Evolutionary conservation across 2,888 invertebrate species (phyloP).

Genomic region (Polyommatus iphigenia): DNA sequence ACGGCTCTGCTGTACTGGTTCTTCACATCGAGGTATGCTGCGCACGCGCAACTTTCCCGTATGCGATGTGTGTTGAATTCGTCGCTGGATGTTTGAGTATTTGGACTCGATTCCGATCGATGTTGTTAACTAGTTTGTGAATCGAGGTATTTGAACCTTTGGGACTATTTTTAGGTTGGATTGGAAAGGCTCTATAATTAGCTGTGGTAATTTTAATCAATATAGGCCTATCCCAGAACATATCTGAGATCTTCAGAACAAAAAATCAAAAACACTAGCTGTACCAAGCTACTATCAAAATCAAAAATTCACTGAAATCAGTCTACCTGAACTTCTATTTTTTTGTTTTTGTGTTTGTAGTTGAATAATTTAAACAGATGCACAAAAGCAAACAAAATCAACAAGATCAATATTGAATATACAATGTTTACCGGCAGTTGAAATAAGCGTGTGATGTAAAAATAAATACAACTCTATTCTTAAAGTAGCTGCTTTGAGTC

Average conservation of each 20-base stretch:
- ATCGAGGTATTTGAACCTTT: neutral
- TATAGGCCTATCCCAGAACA: neutral
- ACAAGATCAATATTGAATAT: neutral
- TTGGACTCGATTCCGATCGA: neutral
- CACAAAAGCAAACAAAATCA: neutral
- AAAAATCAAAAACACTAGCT: neutral
- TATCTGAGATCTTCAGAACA: neutral
- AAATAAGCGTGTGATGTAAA: neutral
- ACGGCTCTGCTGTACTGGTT: slow-evolving; percentile 82
- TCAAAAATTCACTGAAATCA: neutral
- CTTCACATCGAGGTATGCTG: slow-evolving; percentile 78
- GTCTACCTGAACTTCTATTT: neutral
- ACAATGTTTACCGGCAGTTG: neutral
- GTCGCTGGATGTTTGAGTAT: neutral
- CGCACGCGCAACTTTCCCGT: slow-evolving; percentile 19
- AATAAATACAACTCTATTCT: neutral
- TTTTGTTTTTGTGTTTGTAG: too few species aligned
- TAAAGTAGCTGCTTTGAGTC: neutral
- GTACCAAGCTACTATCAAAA: neutral
- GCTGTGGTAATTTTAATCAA: neutral
- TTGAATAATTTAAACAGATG: neutral
- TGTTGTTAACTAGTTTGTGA: neutral
- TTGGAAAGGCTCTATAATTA: neutral
- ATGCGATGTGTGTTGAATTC: neutral
- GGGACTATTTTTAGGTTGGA: neutral